phyloP scores from a whole-genome alignment of 1,140 invertebrate genomes.

The Planococcus citri region DNA sequence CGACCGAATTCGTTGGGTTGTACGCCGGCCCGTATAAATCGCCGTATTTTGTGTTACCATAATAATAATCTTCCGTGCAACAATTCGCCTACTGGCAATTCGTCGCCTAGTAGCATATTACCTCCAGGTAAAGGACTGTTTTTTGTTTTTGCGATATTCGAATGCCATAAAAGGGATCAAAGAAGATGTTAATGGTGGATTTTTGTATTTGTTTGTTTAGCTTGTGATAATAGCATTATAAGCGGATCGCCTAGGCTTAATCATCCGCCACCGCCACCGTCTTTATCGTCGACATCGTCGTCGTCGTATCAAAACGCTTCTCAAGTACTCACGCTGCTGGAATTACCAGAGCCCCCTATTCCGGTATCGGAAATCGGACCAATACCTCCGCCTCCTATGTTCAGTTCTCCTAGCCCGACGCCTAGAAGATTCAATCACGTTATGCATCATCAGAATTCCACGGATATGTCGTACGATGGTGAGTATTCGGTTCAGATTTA shows the following conservation, averaged over 20 bases:
- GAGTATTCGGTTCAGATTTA: too few relatives aligned
- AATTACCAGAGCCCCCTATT: conserved; percentile 79
- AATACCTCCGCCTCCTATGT: conserved; percentile 86
- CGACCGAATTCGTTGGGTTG: conserved; percentile 24
- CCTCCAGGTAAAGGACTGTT: conserved; percentile 4
- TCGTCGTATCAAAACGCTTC: conserved; percentile 22
- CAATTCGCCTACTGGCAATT: conserved; percentile 12
- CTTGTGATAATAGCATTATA: background rate
- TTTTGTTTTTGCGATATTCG: background rate
- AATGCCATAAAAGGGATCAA: background rate
- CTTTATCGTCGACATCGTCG: background rate
- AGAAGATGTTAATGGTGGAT: background rate
- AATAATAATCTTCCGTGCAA: conserved; percentile 18
- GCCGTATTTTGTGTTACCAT: conserved; percentile 26
- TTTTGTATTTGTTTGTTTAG: background rate
- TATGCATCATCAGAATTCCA: background rate
- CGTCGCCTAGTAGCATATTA: conserved; percentile 14
- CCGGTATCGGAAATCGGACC: conserved; percentile 83
- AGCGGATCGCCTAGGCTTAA: conserved; percentile 15
- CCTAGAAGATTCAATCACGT: conserved; percentile 27
- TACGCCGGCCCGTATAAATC: conserved; percentile 22
- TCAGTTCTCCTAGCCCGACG: conserved; percentile 74
- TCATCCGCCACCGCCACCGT: conserved; percentile 21
- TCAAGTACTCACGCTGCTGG: conserved; percentile 51
- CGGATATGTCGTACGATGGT: conserved; percentile 14